phyloP scores from a whole-genome alignment of 2,113 vertebrate genomes.

The Poicephalus gulielmi region DNA sequence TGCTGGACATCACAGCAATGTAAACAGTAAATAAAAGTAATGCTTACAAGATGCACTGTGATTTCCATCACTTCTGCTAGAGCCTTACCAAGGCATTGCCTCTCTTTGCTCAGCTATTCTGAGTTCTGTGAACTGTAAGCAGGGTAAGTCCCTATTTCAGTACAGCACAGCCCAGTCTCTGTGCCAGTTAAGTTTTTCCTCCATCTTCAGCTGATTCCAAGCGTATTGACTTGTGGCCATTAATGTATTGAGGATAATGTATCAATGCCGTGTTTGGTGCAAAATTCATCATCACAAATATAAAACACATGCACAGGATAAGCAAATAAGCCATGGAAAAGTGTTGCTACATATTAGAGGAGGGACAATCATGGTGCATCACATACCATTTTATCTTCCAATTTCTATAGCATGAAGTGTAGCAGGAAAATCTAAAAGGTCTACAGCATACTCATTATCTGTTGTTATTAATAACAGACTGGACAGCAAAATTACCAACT shows the following conservation, averaged over 20 bases:
- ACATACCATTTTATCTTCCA: neutral
- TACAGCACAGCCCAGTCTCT: neutral
- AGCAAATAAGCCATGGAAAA: neutral
- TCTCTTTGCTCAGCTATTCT: neutral
- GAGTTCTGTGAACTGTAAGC: fast-evolving
- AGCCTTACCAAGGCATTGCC: neutral
- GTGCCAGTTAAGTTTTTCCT: neutral
- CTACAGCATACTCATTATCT: neutral
- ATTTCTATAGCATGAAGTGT: neutral
- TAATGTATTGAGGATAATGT: neutral
- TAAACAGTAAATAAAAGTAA: neutral
- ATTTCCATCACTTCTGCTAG: neutral
- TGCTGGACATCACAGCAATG: neutral
- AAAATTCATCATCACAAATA: neutral
- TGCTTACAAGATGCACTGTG: neutral
- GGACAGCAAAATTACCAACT: neutral
- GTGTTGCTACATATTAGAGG: neutral
- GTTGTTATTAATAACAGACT: neutral
- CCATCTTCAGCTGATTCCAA: neutral
- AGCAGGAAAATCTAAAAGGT: neutral
- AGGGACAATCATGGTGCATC: neutral
- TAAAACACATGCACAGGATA: neutral
- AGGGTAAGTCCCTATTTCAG: neutral
- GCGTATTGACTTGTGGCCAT: neutral
- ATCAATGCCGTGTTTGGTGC: neutral